These are phyloP conservation scores for Cephalopterus ornatus DNA, from an alignment of 2,113 vertebrate species.

Conservation along the genomic window DNA sequence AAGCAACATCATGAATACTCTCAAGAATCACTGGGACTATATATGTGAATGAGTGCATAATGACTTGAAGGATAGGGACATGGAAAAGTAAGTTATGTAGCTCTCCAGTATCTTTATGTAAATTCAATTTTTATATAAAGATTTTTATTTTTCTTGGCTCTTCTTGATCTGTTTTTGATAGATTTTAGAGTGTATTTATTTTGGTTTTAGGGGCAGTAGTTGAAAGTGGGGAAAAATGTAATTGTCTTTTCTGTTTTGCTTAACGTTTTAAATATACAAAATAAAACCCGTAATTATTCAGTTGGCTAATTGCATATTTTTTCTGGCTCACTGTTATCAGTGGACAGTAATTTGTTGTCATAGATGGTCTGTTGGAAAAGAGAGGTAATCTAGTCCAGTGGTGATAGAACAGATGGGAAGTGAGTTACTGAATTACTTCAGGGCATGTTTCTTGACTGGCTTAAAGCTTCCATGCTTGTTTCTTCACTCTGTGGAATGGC, in stretches of 20 bases:
- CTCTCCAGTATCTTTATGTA: constrained; percentile 2
- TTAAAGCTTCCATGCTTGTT: background rate
- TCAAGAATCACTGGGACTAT: background rate
- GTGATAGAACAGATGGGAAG: background rate
- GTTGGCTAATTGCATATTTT: constrained; percentile 40
- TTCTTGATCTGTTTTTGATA: constrained; percentile 24
- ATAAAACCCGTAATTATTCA: background rate
- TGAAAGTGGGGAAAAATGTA: constrained; percentile 23
- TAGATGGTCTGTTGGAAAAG: constrained; percentile 10
- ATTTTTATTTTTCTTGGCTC: constrained; percentile 42
- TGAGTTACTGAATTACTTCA: background rate
- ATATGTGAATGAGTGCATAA: background rate
- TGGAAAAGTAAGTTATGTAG: constrained; percentile 31
- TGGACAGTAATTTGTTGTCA: constrained; percentile 33
- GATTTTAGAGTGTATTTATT: constrained; percentile 41
- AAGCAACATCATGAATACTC: constrained; percentile 1
- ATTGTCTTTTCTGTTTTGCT: constrained; percentile 19
- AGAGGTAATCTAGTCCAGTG: background rate
- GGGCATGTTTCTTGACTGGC: background rate
- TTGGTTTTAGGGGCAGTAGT: constrained; percentile 23
- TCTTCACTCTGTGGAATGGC: background rate
- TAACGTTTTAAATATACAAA: constrained; percentile 41
- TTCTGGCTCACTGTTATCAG: background rate
- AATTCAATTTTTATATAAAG: constrained; percentile 14
- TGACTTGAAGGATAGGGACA: background rate